Evolutionary conservation across 2,113 vertebrate species (phyloP), one percentile per base, ranked within the genome.

Genomic region (Panthera leo): DNA sequence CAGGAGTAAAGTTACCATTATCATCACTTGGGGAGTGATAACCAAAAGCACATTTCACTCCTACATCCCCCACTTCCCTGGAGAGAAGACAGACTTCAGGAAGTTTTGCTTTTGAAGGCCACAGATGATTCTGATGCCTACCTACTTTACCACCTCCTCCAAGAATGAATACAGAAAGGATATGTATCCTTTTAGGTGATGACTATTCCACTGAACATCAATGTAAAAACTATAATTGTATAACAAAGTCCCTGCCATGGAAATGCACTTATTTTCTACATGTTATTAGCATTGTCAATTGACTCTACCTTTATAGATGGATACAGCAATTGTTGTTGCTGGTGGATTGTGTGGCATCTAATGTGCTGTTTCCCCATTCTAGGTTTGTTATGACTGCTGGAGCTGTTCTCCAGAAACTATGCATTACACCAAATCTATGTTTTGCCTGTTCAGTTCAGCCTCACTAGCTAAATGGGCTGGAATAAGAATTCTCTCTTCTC

Each of bases 401-500:
- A 45, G 18, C 39, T 96, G 12, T 58, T 85, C 15, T 61, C 5
- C 42, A 48, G 25, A 83, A 93, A 91, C 51, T 86, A 2, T 61
- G 45, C 63, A 23, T 93, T 94, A 71, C n/a, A 63, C 5, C 19
- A 85, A 87, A 70, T 55, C 8, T 9, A 67, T n/a, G n/a, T 67
- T n/a, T 68, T 86, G 34, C 73, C 34, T 53, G 12, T 88, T 90
- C 27, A 51, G 14, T n/a, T 86, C 51, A 82, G 31, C 21, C 53
- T 89, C 55, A 92, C 21, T 90, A 91, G 68, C 29, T 90, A 93
- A 79, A 23, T 71, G 7, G 5, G 13, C 68, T 94, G 36, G 27
- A 83, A 16, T 88, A 90, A 89, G 80, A 80, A 80, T 84, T 85
- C 16, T 63, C 65, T 96, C 75, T 93, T 89, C 25, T 97, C 67